phyloP scores from a whole-genome alignment of 1,140 invertebrate genomes.

The Nephila pilipes region DNA sequence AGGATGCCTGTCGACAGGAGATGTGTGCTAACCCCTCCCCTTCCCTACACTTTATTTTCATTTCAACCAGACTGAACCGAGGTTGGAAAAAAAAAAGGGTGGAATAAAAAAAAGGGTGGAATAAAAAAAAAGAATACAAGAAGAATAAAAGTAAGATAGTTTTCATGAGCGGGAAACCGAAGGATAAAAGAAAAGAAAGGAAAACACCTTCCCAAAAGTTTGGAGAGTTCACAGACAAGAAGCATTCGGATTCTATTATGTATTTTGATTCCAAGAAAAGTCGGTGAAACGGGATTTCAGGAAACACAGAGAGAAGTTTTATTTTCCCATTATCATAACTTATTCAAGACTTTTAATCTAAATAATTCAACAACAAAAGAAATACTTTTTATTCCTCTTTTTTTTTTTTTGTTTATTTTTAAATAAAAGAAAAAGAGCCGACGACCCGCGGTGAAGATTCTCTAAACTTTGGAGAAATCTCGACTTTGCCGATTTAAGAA shows the following conservation, averaged over 20 bases:
- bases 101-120: not conserved
- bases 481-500: not conserved
- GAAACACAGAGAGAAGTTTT: not conserved
- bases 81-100: not conserved
- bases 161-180: not conserved
- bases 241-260: slow-evolving; percentile 9
- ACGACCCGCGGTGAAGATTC: not conserved
- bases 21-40: not conserved
- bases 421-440: not conserved
- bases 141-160: not conserved
- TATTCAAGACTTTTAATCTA: slow-evolving; percentile 18
- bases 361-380: slow-evolving; percentile 21
- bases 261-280: not conserved
- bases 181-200: not conserved
- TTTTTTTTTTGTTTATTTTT: no score
- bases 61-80: not conserved
- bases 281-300: not conserved
- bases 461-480: not conserved
- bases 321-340: slow-evolving; percentile 13
- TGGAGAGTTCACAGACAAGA: not conserved
- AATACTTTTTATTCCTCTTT: not conserved
- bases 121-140: not conserved
- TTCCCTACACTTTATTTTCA: slow-evolving; percentile 26
- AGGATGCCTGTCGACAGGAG: not conserved
- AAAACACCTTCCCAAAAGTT: not conserved